phyloP scores from a whole-genome alignment of 2,797 vertebrate species.

The Ctenopoma kingsleyae region DNA sequence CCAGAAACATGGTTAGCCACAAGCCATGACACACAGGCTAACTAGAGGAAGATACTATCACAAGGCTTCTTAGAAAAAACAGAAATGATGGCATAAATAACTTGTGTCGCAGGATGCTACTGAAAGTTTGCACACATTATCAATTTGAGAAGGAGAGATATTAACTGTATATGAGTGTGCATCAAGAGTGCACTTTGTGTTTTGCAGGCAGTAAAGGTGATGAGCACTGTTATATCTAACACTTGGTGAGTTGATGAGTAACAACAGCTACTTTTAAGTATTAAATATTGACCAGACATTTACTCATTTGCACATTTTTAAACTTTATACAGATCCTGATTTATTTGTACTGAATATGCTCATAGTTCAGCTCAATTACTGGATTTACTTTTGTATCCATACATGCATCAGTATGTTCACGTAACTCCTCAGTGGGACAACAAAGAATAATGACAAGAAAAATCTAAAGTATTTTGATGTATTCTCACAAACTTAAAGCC shows the following conservation, averaged over 20 bases:
- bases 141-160: not conserved
- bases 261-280: constrained; percentile 1
- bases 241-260: not conserved
- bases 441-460: not conserved
- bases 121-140: not conserved
- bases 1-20: not conserved
- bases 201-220: not conserved
- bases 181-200: not conserved
- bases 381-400: not conserved
- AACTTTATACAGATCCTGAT: not conserved
- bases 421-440: not conserved
- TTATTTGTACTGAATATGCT: not conserved
- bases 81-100: not conserved
- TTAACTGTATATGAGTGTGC: not conserved
- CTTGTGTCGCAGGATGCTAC: not conserved
- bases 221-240: not conserved
- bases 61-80: not conserved
- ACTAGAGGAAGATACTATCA: not conserved
- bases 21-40: not conserved
- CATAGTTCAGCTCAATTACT: not conserved
- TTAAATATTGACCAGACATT: not conserved
- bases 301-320: not conserved
- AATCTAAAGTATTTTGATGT: not conserved
- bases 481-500: not conserved
- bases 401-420: not conserved